These are phyloP conservation scores for Drosophila micromelanica DNA, from an alignment of 1,140 invertebrate genomes.

Conservation along the genomic window DNA sequence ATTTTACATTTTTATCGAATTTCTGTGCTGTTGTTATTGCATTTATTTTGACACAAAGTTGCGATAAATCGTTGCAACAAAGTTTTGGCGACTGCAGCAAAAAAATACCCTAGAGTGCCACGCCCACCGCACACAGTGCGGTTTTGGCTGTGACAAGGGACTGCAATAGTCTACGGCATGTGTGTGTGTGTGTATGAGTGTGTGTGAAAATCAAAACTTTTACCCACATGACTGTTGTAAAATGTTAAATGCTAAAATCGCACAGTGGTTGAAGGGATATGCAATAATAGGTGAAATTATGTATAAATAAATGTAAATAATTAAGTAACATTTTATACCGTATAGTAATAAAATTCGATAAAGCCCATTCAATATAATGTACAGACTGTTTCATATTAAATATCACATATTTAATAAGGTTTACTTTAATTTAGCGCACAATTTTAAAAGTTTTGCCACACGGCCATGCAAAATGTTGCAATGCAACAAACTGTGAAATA, in stretches of 20 bases:
- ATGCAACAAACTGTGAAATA: constrained; percentile 27
- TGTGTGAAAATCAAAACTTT: constrained; percentile 45
- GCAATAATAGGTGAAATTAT: too few species aligned
- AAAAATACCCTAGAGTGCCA: constrained; percentile 29
- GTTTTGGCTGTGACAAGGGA: constrained; percentile 7
- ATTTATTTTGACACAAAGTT: constrained; percentile 57
- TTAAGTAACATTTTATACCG: too few species aligned
- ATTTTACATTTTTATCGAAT: background rate
- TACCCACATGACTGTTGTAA: constrained; percentile 33
- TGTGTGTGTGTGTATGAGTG: constrained; percentile 1
- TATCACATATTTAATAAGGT: too few species aligned
- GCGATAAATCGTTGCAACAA: constrained; percentile 61
- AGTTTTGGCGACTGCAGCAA: constrained; percentile 27
- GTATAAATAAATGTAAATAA: too few species aligned
- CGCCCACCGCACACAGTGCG: background rate
- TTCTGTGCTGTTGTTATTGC: constrained; percentile 35
- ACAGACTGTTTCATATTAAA: background rate
- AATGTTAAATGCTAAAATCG: constrained; percentile 53
- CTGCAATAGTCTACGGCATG: constrained; percentile 8
- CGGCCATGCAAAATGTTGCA: background rate
- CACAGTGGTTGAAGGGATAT: constrained; percentile 33
- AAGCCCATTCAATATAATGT: too few species aligned
- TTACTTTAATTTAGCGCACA: too few species aligned
- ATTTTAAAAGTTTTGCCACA: constrained; percentile 9
- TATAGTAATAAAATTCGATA: too few species aligned